Evolutionary conservation across 2,888 invertebrate genomes (phyloP), one percentile per base, ranked within the genome.

Genomic region (Torymus texanus): DNA sequence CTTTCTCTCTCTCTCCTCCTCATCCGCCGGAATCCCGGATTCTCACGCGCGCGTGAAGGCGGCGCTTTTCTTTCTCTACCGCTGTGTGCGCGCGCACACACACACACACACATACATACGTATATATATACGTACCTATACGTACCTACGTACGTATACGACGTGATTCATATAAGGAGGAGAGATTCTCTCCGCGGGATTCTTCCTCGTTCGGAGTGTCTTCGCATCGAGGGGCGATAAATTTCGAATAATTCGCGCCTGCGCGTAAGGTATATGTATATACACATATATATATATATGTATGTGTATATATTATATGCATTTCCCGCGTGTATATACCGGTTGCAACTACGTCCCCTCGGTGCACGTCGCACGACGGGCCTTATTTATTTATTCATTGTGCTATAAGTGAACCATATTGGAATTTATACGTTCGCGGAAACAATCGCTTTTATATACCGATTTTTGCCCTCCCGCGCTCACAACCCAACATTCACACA

Each of bases 331-430:
- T 8, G 29, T 29, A 29, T 29, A 8, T 8, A 8, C 1, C 41
- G 10, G 41, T 8, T 1, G 41, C 41, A 8, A 8, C 50, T 5
- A n/a, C 41, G 18, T 12, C 50, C 16, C 24, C 29, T 24, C 14
- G 51, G 21, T 13, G 56, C 13, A 41, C 67, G n/a, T 11, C 29
- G 55, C 14, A 13, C 21, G 65, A n/a, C 62, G 56, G 13, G 3
- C 14, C 65, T 81, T 79, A 79, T 81, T 81, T 81, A 81, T 81
- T 81, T 79, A 81, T 81, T 81, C 79, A 81, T 81, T 79, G 81
- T 79, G 74, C 29, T 77, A 79, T 75, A 77, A 81, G 79, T 79
- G 81, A 77, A 81, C 79, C 59, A 79, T 79, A 79, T 81, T 77
- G 72, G 70, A 55, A 81, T 81, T 81, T 81, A 81, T 71, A 68